Percentiles rank a stretch among this genome's conserved stretches.
These are phyloP conservation scores for Rattus rattus DNA, from an alignment of 2,113 vertebrate genomes.

Conservation along the genomic window DNA sequence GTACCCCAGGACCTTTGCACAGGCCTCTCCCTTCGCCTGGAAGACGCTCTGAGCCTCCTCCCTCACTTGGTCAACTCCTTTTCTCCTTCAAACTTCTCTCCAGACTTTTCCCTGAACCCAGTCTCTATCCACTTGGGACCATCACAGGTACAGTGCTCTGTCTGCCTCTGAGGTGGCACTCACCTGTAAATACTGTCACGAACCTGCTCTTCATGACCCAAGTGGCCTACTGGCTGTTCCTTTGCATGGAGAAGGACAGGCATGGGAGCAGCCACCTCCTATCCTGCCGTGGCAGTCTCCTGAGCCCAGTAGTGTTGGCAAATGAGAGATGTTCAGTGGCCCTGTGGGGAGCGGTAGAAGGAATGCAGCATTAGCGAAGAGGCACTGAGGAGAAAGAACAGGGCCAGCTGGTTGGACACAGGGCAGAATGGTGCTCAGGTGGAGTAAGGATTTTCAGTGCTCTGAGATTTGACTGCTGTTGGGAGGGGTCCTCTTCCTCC, in stretches of 20 bases:
- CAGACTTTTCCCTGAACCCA: no score
- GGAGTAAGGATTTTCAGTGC: rapidly evolving
- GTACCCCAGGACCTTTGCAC: neutral
- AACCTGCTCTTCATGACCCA: neutral
- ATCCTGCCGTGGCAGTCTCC: rapidly evolving
- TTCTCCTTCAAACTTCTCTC: neutral
- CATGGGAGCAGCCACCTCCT: neutral
- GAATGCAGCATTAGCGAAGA: neutral
- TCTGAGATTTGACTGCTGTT: no score
- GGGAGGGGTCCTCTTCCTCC: no score
- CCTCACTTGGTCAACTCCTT: neutral
- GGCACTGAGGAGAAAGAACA: neutral
- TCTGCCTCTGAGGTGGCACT: rapidly evolving
- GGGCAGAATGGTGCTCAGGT: rapidly evolving
- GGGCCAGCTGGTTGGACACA: no score
- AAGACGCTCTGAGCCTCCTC: neutral
- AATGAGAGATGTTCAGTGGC: neutral
- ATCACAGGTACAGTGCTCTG: rapidly evolving
- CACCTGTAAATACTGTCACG: neutral
- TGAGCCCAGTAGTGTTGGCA: no score
- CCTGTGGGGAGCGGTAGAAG: neutral
- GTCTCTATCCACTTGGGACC: no score
- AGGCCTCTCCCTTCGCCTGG: neutral
- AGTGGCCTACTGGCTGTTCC: neutral
- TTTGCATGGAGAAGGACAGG: rapidly evolving